Evolutionary conservation across 1,140 invertebrate species (phyloP).

Genomic region (Drosophila jambulina): DNA sequence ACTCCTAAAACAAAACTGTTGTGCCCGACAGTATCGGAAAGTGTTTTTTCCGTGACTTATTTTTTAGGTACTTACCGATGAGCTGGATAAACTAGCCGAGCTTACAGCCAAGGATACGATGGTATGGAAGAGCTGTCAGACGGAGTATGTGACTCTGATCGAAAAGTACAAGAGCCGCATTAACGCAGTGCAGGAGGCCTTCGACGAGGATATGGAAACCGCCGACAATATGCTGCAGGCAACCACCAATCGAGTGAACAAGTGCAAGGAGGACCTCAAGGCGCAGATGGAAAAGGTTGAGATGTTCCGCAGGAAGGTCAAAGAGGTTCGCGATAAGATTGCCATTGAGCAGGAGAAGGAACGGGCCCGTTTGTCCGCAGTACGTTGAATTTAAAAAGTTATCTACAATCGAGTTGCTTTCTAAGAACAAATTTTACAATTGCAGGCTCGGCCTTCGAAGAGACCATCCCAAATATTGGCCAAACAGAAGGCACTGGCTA

Average conservation of each 20-base stretch:
- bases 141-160: slow-evolving; percentile 12
- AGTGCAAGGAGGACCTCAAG: slow-evolving; percentile 49
- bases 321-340: slow-evolving; percentile 14
- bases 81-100: slow-evolving; percentile 12
- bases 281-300: slow-evolving; percentile 19
- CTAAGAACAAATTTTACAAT: not conserved
- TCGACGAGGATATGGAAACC: slow-evolving; percentile 31
- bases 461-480: slow-evolving; percentile 13
- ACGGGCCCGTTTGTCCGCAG: slow-evolving; percentile 3
- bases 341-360: slow-evolving; percentile 2
- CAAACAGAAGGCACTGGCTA: not conserved
- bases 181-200: slow-evolving; percentile 8
- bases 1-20: not conserved
- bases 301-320: slow-evolving; percentile 39
- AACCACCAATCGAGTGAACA: slow-evolving; percentile 27
- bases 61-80: slow-evolving; percentile 14
- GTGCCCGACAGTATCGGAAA: not conserved
- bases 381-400: not conserved
- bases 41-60: no score
- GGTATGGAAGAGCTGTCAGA: slow-evolving; percentile 21
- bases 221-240: slow-evolving; percentile 20
- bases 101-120: not conserved
- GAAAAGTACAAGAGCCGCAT: slow-evolving; percentile 31
- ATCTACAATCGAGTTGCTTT: rapidly evolving
- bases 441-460: slow-evolving; percentile 19